Evolutionary conservation across 2,888 invertebrate species (phyloP), one percentile per base, ranked within the genome.

Genomic region (Augiades crinisus): DNA sequence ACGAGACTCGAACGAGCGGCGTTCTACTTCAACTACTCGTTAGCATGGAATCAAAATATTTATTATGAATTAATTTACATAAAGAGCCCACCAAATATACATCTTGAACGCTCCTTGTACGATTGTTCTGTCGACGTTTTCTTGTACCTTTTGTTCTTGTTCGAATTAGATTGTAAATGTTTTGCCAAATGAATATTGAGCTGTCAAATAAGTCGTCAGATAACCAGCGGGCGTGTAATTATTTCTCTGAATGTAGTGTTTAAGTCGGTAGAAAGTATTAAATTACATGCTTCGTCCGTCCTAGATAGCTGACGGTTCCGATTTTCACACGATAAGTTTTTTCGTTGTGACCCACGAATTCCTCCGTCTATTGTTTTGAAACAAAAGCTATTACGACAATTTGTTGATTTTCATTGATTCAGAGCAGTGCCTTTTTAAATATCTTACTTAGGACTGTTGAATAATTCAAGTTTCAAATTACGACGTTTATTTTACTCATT

Each of bases 1-100:
- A 86, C 81, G 76, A 85, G 81, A 77, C 67, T 66, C 70, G 66
- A 77, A 78, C 75, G 72, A 76, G 72, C 72, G 65, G 66, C 72
- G 72, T 73, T 64, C 70, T 65, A 71, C 72, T 75, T 70, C 69
- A 75, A 78, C 79, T 78, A 80, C 81, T 85, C 78, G 84, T 85
- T 85, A 83, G 72, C 72, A 72, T 75, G 71, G 72, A 79, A 82
- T 81, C 81, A 83, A 81, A 84, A 87, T 86, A 85, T 85, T 81
- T 84, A 81, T 80, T 83, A 81, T 82, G 84, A 82, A 85, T 83
- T 75, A 72, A 85, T 86, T 86, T 84, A 78, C 82, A 85, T 85
- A 84, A 83, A 70, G 71, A 80, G 74, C 63, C 62, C 60, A 70
- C 68, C 64, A 75, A 76, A 77, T 79, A 80, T 78, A 75, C 76